Evolutionary conservation across 2,888 invertebrate species (phyloP), one percentile per base, ranked within the genome.

Genomic region (Pheosia gnoma): DNA sequence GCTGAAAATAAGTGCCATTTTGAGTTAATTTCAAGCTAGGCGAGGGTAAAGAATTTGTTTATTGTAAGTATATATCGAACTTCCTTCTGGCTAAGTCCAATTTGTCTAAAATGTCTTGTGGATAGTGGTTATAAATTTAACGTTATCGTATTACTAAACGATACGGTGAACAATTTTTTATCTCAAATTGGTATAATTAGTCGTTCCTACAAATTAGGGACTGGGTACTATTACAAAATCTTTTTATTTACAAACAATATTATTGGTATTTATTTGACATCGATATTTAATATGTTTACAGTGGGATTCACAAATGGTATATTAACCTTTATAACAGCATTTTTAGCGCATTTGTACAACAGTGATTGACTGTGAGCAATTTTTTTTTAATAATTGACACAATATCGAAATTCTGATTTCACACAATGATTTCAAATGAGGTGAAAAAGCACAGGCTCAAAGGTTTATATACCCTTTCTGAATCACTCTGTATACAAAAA

Each of bases 81-180:
- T 71, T 73, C 74, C 74, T 71, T 62, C 52, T 58, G 52, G 47
- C 39, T 60, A 59, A 58, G 63, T 66, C 62, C 65, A 70, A 75
- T 73, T 74, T 71, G 68, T 75, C 67, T 75, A 49, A 37, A 62
- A 54, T 61, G 62, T 63, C 38, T 4, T 53, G 60, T 58, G 53
- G 54, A 68, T 70, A 51, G 63, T n/a, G 41, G 47, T 62, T 41
- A 65, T 73, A 75, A 68, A 73, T 68, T 10, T n/a, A 55, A 39
- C 13, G 39, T 11, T 39, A 39, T 55, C 55, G 8, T 25, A 51
- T 60, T 57, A n/a, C 61, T 60, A 61, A 67, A 66, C 62, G 59
- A 59, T 60, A 59, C 57, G 60, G 70, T 72, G 66, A 67, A 65
- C 63, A 11, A 60, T 58, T 13, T 59, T 58, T 60, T 67, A 66